Base-by-base conservation (phyloP, 2,888 invertebrate genomes). In the Ecdyonurus torrentis region DNA sequence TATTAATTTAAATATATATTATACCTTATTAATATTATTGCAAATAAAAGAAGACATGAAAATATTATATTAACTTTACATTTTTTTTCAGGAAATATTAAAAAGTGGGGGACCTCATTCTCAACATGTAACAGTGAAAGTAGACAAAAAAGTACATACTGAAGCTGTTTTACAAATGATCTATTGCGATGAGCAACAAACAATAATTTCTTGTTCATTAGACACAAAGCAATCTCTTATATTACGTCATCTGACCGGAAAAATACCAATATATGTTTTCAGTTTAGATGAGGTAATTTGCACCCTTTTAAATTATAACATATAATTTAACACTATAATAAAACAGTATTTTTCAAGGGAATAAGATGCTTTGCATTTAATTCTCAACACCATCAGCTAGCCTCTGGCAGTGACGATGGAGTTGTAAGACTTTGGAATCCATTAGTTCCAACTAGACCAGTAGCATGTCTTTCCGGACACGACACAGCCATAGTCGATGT, bases 381-480 rank as follows among this genome's bases (percentile, higher is more conserved):
- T n/a, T 5, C 55, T 7, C 10, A 20, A n/a, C n/a, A 52, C 50
- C 58, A 22, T 19, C 15, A 59, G 53, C 68, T 84, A 25, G 79
- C 77, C 1, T 81, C 82, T 0, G 83, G 84, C 23, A 78, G 82
- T 59, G 71, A 74, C 1, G 81, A 81, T 68, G 80, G 80, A 3
- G 68, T 71, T 0, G 75, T 84, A 2, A 75, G 81, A 1, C 69
- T 84, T 37, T 84, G 83, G 83, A 81, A 81, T 70, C 75, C 76
- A 0, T 74, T 76, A 5, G 71, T 77, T 20, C 71, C 75, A 23
- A 69, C 71, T 37, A 73, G 74, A 66, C 74, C 78, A 1, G 69
- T 74, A 2, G 73, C 72, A 5, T 68, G 70, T 52, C 68, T 78
- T 24, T 69, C 69, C 63, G 74, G 71, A 3, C 76, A 77, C 67